Percentiles rank a stretch among this genome's conserved stretches.
These are phyloP conservation scores for Neodiprion lecontei DNA, from an alignment of 1,140 invertebrate genomes.

Conservation along the genomic window DNA sequence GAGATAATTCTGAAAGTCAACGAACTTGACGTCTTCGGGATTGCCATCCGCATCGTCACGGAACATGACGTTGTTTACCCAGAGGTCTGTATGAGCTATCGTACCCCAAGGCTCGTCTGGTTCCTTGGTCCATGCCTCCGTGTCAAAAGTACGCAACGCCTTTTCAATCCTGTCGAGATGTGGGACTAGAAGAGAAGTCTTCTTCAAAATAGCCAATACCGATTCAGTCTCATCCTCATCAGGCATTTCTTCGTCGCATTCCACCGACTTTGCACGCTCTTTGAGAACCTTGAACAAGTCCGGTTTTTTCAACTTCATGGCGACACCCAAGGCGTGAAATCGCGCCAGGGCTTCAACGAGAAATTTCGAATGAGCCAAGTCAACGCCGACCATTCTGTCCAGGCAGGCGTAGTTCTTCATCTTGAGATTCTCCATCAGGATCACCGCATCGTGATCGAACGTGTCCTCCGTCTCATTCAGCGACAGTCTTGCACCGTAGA, in stretches of 20 bases:
- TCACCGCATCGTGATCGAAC: conserved; percentile 65
- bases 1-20: conserved; percentile 41
- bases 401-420: conserved; percentile 57
- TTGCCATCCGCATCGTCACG: conserved; percentile 26
- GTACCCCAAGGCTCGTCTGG: conserved; percentile 1
- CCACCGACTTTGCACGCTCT: conserved; percentile 34
- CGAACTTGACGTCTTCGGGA: conserved; percentile 32
- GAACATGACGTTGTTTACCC: conserved; percentile 45
- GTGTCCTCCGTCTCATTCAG: conserved; percentile 45
- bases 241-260: conserved; percentile 5
- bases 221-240: not conserved
- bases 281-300: conserved; percentile 59
- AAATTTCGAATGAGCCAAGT: conserved; percentile 58
- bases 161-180: not conserved
- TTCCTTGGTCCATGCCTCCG: not conserved
- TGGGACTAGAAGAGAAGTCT: not conserved
- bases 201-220: not conserved
- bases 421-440: conserved; percentile 67
- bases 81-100: conserved; percentile 40
- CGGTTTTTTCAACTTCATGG: conserved; percentile 60
- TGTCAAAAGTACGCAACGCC: not conserved
- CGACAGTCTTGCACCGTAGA: conserved; percentile 63
- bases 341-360: conserved; percentile 61
- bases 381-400: conserved; percentile 59
- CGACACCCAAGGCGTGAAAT: conserved; percentile 67